Conservation (phyloP, 1,140 invertebrate species). For the Caenorhabditis elegans region WBcel235 BX284605.5:3191501-3192000, state of each 20-base stretch:
- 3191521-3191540: constrained; percentile 31
- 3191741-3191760: constrained; percentile 13
- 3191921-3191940: constrained; percentile 41
- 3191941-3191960: neutral
- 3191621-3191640: no score
- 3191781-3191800: neutral
- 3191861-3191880: constrained; percentile 17
- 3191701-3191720: constrained; percentile 28
- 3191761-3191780: neutral
- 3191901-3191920: neutral
- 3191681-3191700: constrained; percentile 14
- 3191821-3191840: constrained; percentile 1
- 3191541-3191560: neutral
- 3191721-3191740: constrained; percentile 36
- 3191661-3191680: constrained; percentile 26
- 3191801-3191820: neutral
- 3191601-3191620: neutral
- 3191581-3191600: neutral
- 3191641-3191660: no score
- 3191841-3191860: constrained; percentile 30
- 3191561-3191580: neutral
- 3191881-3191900: neutral
- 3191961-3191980: neutral
- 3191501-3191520: constrained; percentile 44
- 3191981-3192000: neutral